Evolutionary conservation across 2,113 vertebrate species (phyloP).

Genomic region (Phasianus colchicus): DNA sequence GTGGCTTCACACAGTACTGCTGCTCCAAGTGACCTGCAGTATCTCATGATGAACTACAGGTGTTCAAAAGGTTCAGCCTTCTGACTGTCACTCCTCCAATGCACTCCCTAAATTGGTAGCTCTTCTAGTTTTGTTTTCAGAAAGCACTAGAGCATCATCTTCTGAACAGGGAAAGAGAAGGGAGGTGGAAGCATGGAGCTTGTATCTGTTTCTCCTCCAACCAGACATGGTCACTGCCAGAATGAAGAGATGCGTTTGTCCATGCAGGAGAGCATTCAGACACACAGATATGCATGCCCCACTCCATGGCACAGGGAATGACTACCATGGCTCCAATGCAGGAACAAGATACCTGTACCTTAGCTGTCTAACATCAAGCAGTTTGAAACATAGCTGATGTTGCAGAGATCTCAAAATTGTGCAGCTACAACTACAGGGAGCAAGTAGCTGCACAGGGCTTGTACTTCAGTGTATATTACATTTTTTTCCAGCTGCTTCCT

Average conservation of each 20-base stretch:
- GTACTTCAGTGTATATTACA: not conserved
- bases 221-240: not conserved
- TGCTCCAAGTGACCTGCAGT: not conserved
- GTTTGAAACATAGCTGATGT: not conserved
- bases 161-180: not conserved
- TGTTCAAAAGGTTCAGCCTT: not conserved
- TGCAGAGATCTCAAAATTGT: not conserved
- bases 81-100: not conserved
- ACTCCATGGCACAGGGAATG: not conserved
- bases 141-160: not conserved
- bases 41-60: not conserved
- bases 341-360: not conserved
- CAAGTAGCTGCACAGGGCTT: not conserved
- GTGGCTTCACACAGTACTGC: not conserved
- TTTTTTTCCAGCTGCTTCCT: not conserved
- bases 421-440: accelerated
- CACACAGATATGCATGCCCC: not conserved
- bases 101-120: not conserved
- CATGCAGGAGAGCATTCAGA: not conserved
- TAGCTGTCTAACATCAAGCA: not conserved
- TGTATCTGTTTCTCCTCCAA: not conserved
- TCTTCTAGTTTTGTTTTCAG: not conserved
- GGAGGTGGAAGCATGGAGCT: too few relatives aligned
- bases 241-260: not conserved
- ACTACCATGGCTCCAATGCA: not conserved